Evolutionary conservation across 1,140 invertebrate genomes (phyloP).

Genomic region (Orchesella cincta): DNA sequence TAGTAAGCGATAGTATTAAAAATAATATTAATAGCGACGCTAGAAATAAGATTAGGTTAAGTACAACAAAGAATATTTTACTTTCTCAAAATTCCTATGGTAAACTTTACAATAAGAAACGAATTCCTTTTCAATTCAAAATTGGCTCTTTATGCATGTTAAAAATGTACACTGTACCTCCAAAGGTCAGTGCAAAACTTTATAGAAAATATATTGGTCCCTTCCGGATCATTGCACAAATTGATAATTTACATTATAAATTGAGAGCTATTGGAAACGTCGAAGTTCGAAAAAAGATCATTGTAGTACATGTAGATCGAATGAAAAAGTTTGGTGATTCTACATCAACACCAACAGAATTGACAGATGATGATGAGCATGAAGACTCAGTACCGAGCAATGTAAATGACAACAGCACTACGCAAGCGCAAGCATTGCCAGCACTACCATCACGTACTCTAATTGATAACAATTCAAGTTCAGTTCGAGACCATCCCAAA

Average conservation of each 20-base stretch:
- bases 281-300: neutral
- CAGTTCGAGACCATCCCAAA: too few relatives aligned
- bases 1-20: too few relatives aligned
- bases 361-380: too few relatives aligned
- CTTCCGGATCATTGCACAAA: neutral
- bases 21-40: too few relatives aligned
- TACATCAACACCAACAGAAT: too few relatives aligned
- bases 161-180: neutral
- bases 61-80: neutral
- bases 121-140: neutral
- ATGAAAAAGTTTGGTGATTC: neutral
- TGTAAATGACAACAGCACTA: too few relatives aligned
- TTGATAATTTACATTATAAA: neutral
- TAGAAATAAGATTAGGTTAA: neutral
- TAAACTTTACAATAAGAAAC: neutral
- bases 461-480: too few relatives aligned
- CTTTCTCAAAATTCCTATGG: neutral
- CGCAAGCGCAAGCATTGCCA: too few relatives aligned
- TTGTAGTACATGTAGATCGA: neutral
- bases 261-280: neutral
- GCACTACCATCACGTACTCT: too few relatives aligned
- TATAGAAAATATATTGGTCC: neutral
- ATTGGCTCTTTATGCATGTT: neutral
- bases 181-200: neutral
- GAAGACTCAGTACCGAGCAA: too few relatives aligned